Base-by-base conservation (phyloP, 23 tunicate species). In the Trididemnum clinides region DNA sequence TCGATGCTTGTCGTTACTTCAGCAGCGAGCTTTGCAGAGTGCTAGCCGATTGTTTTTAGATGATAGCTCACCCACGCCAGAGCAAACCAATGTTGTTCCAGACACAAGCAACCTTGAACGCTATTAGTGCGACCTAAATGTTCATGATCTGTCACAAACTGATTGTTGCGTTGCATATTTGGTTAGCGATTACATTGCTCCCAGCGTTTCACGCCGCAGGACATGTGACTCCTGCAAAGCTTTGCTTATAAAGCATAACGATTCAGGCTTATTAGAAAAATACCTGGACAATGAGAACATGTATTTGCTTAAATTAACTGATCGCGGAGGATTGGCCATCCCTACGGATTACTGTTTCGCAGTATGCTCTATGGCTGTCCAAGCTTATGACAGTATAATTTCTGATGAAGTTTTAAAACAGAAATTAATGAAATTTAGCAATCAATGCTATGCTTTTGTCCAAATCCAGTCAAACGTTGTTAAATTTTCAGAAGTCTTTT, bases 261-360 rank as follows among this genome's bases (percentile, higher is more conserved):
- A n/a, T n/a, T n/a, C n/a, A n/a, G n/a, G n/a, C n/a, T n/a, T n/a
- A n/a, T n/a, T n/a, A n/a, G n/a, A n/a, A n/a, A n/a, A n/a, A n/a
- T n/a, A n/a, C n/a, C n/a, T 75, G 33, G 31, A 23, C 6, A 69
- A 27, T 6, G 81, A 37, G 7, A 23, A 21, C 3, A 21, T n/a
- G 7, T 4, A 23, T 3, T 39, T 75, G 62, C 33, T 75, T 19
- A 27, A 75, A 27, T 20, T 75, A 69, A 69, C 81, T 38, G 70
- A 75, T 33, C 81, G 70, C 6, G 81, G 81, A 26, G 81, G 81
- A 44, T 27, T 75, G 32, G 81, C 81, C 10, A 69, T 39, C 2
- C 81, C 81, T 2, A 36, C 81, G 25, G 81, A 75, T 23, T 75
- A 39, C 20, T 75, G 81, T 28, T 75, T 75, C 21, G 70, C 70